These are phyloP conservation scores for Cyclopterus lumpus DNA, from an alignment of 2,797 vertebrate species.

Conservation along the genomic window DNA sequence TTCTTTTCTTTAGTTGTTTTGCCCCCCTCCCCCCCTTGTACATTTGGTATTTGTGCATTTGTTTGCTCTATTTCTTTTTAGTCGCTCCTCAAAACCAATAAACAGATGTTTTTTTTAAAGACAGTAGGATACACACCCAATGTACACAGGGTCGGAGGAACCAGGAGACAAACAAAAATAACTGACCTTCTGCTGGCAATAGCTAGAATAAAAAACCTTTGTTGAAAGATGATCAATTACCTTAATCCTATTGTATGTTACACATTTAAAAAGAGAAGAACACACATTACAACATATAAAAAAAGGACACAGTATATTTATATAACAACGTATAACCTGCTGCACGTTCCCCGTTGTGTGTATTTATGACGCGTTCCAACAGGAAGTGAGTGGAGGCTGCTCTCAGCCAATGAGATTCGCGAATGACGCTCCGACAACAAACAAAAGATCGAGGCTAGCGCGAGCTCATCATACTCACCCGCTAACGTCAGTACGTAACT, in stretches of 20 bases:
- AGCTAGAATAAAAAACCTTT: neutral
- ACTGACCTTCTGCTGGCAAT: neutral
- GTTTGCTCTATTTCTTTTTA: no score
- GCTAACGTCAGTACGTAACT: slow-evolving; percentile 22
- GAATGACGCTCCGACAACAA: slow-evolving; percentile 85
- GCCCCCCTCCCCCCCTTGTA: no score
- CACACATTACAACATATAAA: neutral
- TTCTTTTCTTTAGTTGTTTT: no score
- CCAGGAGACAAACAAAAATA: no score
- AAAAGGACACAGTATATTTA: no score
- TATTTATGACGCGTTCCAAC: slow-evolving; percentile 65
- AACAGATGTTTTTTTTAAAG: no score
- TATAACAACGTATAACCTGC: neutral
- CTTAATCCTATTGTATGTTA: neutral
- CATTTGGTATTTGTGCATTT: no score
- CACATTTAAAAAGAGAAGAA: neutral
- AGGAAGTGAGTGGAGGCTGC: slow-evolving; percentile 79
- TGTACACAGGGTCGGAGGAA: no score
- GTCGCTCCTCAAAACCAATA: no score
- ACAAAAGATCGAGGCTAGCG: slow-evolving; percentile 86
- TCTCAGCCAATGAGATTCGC: slow-evolving; percentile 80
- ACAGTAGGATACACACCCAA: no score
- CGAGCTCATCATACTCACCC: slow-evolving; percentile 39
- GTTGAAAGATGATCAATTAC: neutral
- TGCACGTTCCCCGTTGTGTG: slow-evolving; percentile 3